Conservation (phyloP, 35 echinoderm and acorn worm genomes). For the Stichopus chloronotus region DNA sequence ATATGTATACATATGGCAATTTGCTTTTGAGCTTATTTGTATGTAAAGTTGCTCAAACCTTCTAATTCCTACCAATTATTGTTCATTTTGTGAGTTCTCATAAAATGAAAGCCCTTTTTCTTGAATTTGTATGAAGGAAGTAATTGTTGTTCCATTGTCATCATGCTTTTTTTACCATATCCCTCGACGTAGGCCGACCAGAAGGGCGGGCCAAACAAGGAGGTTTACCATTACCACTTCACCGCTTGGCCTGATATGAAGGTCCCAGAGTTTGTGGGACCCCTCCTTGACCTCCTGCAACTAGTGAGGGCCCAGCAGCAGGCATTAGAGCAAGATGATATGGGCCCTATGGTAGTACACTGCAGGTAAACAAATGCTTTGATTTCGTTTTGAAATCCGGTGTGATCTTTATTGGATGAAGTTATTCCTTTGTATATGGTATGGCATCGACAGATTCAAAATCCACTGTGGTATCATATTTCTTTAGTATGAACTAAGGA, state of each 20-base stretch:
- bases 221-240: constrained; percentile 11
- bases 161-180: no score
- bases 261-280: constrained; percentile 6
- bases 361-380: constrained; percentile 48
- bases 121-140: no score
- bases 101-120: no score
- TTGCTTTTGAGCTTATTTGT: no score
- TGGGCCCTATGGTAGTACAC: constrained; percentile 55
- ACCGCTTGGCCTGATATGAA: constrained; percentile 43
- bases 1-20: no score
- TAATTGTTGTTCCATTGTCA: no score
- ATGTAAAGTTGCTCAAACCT: no score
- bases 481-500: no score
- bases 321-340: no score
- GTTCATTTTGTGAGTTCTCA: no score
- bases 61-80: no score
- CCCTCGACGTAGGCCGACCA: not conserved
- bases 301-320: not conserved
- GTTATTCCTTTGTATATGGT: not conserved
- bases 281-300: constrained; percentile 32
- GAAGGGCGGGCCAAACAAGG: constrained; percentile 15
- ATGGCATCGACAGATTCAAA: not conserved
- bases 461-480: no score
- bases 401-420: not conserved
- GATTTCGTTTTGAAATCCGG: not conserved